Conservation (phyloP, 2,113 vertebrate genomes). For the Salvator merianae region DNA sequence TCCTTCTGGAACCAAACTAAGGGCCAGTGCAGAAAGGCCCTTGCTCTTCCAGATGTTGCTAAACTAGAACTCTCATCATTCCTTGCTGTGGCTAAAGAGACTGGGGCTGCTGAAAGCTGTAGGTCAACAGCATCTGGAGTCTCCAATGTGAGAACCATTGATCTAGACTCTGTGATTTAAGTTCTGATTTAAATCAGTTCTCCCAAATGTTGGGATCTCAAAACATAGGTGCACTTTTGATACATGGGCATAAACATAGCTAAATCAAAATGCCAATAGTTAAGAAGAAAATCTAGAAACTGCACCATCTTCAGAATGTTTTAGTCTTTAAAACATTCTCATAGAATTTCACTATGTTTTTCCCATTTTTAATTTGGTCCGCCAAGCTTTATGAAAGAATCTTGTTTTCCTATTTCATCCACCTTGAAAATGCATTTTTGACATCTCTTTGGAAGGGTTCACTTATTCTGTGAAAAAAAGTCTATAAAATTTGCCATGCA, state of each 20-base stretch:
- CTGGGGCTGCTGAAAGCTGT: too few relatives aligned
- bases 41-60: too few relatives aligned
- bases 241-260: background rate
- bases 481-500: background rate
- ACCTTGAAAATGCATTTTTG: slow-evolving; percentile 18
- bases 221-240: background rate
- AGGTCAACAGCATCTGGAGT: too few relatives aligned
- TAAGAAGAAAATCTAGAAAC: slow-evolving; percentile 5
- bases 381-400: background rate
- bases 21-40: too few relatives aligned
- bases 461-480: background rate
- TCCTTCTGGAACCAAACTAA: too few relatives aligned
- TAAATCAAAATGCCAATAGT: fast-evolving
- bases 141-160: too few relatives aligned
- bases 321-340: too few relatives aligned
- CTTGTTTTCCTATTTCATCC: background rate
- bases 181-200: too few relatives aligned
- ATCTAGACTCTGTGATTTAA: too few relatives aligned
- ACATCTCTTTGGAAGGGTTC: background rate
- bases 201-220: background rate
- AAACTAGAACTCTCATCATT: too few relatives aligned
- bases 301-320: background rate
- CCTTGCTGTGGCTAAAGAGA: too few relatives aligned
- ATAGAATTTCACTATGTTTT: background rate
- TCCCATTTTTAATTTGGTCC: background rate